Conservation (phyloP, 1,140 invertebrate species). For the Brachionus plicatilis region DNA sequence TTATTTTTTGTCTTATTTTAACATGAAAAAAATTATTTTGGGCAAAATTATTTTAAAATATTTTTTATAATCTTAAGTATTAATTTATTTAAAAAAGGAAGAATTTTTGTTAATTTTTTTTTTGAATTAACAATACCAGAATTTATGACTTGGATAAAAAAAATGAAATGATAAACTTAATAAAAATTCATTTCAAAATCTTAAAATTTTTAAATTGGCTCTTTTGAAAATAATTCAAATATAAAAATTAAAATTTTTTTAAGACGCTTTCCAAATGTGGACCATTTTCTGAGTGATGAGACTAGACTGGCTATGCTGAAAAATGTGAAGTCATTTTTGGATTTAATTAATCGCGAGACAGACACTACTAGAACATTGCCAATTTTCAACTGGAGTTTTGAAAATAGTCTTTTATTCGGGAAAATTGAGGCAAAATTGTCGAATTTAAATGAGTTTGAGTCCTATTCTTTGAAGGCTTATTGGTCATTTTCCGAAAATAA, state of each 20-base stretch:
- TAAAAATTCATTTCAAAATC: not conserved
- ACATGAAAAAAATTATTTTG: too few relatives aligned
- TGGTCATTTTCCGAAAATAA: not conserved
- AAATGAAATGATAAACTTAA: too few relatives aligned
- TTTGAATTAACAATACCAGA: too few relatives aligned
- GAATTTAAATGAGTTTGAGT: constrained; percentile 1
- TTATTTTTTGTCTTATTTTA: too few relatives aligned
- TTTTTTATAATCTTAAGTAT: too few relatives aligned
- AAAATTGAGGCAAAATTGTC: not conserved
- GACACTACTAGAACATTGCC: not conserved
- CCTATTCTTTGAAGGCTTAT: not conserved
- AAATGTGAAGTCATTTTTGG: not conserved
- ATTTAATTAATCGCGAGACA: not conserved
- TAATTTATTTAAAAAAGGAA: too few relatives aligned
- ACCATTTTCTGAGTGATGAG: not conserved
- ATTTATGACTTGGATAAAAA: too few relatives aligned
- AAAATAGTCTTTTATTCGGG: constrained; percentile 2
- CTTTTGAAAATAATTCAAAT: not conserved
- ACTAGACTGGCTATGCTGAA: not conserved
- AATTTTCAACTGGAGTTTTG: not conserved
- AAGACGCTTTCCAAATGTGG: not conserved
- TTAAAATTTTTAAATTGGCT: not conserved
- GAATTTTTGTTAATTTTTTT: too few relatives aligned
- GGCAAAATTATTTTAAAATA: too few relatives aligned
- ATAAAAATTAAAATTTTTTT: not conserved